Percentiles rank a stretch among this genome's conserved stretches.
Evolutionary conservation across 2,113 vertebrate species (phyloP).

Genomic region (Scortum barcoo): DNA sequence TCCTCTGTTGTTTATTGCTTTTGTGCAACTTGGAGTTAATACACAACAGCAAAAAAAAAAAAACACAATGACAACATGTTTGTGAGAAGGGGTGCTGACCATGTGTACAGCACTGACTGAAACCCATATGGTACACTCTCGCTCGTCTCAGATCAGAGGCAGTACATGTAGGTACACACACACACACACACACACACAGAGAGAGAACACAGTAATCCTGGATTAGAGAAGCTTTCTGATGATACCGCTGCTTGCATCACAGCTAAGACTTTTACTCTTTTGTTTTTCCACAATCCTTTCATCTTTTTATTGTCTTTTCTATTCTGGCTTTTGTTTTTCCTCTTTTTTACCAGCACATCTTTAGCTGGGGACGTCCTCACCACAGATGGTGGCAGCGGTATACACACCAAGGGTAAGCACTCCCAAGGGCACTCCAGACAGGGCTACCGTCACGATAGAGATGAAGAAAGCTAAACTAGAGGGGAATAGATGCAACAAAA

Average conservation of each 20-base stretch:
- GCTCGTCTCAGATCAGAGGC: conserved; percentile 57
- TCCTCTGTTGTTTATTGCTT: conserved; percentile 70
- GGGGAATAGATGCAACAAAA: conserved; percentile 34
- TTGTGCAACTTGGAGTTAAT: conserved; percentile 30
- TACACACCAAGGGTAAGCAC: conserved; percentile 71
- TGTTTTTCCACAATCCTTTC: conserved; percentile 71
- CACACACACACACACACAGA: conserved; percentile 30
- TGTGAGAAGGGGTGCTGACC: conserved; percentile 46
- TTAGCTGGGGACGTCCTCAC: conserved; percentile 58
- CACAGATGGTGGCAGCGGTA: conserved; percentile 75
- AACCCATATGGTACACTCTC: conserved; percentile 67
- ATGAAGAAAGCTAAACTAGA: conserved; percentile 49
- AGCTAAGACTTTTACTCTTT: conserved; percentile 77
- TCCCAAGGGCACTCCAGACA: conserved; percentile 69
- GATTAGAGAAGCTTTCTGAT: conserved; percentile 79
- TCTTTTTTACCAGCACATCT: conserved; percentile 51
- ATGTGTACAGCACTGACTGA: conserved; percentile 32
- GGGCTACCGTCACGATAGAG: conserved; percentile 57
- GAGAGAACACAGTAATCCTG: conserved; percentile 79
- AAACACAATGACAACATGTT: conserved; percentile 72
- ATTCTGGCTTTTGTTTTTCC: conserved; percentile 55
- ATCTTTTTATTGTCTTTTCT: conserved; percentile 70
- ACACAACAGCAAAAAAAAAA: conserved; percentile 46
- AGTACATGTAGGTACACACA: conserved; percentile 27
- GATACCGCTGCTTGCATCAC: conserved; percentile 72